Percentiles rank a stretch among this genome's conserved stretches.
Conservation (phyloP, 2,888 invertebrate species). For the Augochlorella aurata region DNA sequence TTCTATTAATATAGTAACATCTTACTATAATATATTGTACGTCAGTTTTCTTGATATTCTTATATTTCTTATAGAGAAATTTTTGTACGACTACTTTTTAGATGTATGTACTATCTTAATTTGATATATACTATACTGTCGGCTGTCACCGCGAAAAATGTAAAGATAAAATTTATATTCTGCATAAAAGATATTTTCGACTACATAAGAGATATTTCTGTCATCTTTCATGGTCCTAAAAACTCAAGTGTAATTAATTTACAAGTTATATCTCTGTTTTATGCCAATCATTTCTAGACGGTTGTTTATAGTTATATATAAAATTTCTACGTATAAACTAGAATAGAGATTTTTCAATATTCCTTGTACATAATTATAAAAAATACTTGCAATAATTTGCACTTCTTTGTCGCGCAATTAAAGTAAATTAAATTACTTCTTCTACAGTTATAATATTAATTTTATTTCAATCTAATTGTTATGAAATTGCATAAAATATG, state of each 20-base stretch:
- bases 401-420: constrained; percentile 31
- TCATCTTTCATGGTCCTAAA: constrained; percentile 28
- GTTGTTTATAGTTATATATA: constrained; percentile 37
- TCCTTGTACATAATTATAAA: constrained; percentile 43
- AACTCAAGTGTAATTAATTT: constrained; percentile 39
- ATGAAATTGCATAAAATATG: constrained; percentile 3
- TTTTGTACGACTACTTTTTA: constrained; percentile 9
- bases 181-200: constrained; percentile 23
- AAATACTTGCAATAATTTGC: constrained; percentile 40
- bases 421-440: constrained; percentile 31
- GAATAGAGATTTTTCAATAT: constrained; percentile 34
- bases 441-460: constrained; percentile 19
- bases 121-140: constrained; percentile 12
- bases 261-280: constrained; percentile 1
- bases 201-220: constrained; percentile 20
- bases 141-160: background rate
- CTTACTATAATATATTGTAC: constrained; percentile 5
- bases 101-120: constrained; percentile 16
- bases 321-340: constrained; percentile 42
- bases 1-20: background rate
- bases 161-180: constrained; percentile 25
- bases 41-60: constrained; percentile 26
- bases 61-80: constrained; percentile 4
- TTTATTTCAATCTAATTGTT: constrained; percentile 11
- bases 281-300: constrained; percentile 22